These are phyloP conservation scores for Aegithalos caudatus DNA, from an alignment of 2,113 vertebrate species.

Conservation along the genomic window DNA sequence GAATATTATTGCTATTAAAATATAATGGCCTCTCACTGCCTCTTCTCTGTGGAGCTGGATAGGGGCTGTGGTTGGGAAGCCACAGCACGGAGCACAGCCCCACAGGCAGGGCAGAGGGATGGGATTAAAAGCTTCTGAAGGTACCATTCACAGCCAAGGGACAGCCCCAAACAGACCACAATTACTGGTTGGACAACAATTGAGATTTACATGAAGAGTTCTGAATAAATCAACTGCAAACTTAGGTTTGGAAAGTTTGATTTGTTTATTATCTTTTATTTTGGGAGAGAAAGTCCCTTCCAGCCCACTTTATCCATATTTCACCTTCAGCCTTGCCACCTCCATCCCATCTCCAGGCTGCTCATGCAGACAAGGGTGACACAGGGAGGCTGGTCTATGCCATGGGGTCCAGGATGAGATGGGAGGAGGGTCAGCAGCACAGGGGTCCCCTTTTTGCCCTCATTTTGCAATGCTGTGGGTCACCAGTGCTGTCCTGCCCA, in stretches of 20 bases:
- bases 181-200: background rate
- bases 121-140: background rate
- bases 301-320: background rate
- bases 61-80: background rate
- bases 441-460: background rate
- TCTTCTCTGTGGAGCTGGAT: background rate
- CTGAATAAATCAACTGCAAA: background rate
- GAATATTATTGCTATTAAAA: background rate
- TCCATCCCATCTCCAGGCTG: background rate
- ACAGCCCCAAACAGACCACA: background rate
- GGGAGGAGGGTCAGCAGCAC: background rate
- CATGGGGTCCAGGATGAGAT: background rate
- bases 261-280: background rate
- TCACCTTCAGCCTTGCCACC: background rate
- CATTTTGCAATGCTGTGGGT: background rate
- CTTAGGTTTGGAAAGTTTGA: background rate
- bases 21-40: background rate
- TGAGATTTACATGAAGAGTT: background rate
- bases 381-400: background rate
- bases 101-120: background rate
- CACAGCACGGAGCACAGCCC: rapidly evolving
- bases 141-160: background rate
- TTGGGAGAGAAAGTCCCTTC: background rate
- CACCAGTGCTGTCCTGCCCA: background rate
- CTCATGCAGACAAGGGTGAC: background rate